Evolutionary conservation across 1,140 invertebrate species (phyloP).

Genomic region (Zophobas morio): DNA sequence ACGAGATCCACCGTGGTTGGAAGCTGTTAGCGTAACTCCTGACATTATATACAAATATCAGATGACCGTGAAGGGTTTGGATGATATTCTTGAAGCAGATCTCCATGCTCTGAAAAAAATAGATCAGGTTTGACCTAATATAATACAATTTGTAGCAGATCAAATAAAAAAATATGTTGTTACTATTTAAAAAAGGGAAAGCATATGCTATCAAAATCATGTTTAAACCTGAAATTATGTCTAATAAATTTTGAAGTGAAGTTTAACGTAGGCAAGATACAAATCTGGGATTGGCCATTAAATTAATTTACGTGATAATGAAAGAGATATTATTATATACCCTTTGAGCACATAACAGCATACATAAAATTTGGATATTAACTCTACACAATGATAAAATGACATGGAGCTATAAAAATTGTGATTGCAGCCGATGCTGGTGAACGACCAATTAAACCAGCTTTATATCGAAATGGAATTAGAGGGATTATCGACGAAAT

Average conservation of each 20-base stretch:
- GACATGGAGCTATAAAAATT: constrained; percentile 35
- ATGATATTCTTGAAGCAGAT: constrained; percentile 78
- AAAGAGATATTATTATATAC: constrained; percentile 15
- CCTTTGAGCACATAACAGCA: constrained; percentile 9
- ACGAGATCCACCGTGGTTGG: constrained; percentile 76
- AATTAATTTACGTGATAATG: not conserved
- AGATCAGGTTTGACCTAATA: constrained; percentile 69
- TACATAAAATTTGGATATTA: constrained; percentile 27
- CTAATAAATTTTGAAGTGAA: not conserved
- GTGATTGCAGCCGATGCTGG: constrained; percentile 74
- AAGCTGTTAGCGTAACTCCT: constrained; percentile 75
- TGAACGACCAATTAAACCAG: constrained; percentile 82
- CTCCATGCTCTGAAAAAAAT: constrained; percentile 73
- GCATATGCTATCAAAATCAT: not conserved
- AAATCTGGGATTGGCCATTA: constrained; percentile 1
- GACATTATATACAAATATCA: constrained; percentile 81
- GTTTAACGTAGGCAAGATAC: not conserved
- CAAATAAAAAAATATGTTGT: too few species aligned
- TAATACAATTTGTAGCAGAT: not conserved
- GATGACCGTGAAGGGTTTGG: constrained; percentile 72
- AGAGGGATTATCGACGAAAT: constrained; percentile 72
- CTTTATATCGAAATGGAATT: constrained; percentile 81
- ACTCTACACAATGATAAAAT: constrained; percentile 1
- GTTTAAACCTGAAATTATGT: not conserved
- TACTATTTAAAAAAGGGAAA: too few species aligned